These are phyloP conservation scores for Aproaerema taeniolella DNA, from an alignment of 2,888 invertebrate genomes.

Conservation along the genomic window DNA sequence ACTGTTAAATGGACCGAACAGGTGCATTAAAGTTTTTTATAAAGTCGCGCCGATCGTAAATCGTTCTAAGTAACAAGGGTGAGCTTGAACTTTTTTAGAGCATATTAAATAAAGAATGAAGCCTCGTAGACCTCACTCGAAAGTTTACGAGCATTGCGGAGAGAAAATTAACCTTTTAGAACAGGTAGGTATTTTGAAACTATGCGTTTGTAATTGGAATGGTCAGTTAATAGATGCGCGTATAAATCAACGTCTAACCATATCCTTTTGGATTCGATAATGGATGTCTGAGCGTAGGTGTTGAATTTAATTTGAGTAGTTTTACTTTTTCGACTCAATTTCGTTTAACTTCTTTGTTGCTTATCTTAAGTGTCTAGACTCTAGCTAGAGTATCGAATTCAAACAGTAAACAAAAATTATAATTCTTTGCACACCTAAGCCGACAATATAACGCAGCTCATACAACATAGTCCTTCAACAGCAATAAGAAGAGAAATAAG, in stretches of 20 bases:
- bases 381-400: neutral
- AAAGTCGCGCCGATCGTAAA: slow-evolving; percentile 54
- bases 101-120: slow-evolving; percentile 51
- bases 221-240: slow-evolving; percentile 22
- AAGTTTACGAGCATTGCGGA: slow-evolving; percentile 31
- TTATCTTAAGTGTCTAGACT: slow-evolving; percentile 7
- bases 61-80: slow-evolving; percentile 63
- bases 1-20: slow-evolving; percentile 59
- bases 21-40: slow-evolving; percentile 61
- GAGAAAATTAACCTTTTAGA: slow-evolving; percentile 10
- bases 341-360: neutral
- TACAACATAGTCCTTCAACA: neutral
- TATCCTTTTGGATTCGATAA: slow-evolving; percentile 26
- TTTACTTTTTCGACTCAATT: slow-evolving; percentile 20
- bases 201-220: slow-evolving; percentile 23
- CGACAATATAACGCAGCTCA: neutral
- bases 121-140: slow-evolving; percentile 27
- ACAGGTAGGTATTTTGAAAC: slow-evolving; percentile 7
- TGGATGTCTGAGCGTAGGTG: slow-evolving; percentile 24
- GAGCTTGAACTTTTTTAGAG: slow-evolving; percentile 55
- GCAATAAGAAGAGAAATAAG: slow-evolving; percentile 4
- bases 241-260: slow-evolving; percentile 34
- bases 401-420: neutral
- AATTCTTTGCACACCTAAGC: neutral
- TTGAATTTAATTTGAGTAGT: slow-evolving; percentile 27